A percentile compares a stretch with the other conserved stretches of the same genome.
Conservation (phyloP, 1,140 invertebrate species). For the Drosophila yakuba region DNA sequence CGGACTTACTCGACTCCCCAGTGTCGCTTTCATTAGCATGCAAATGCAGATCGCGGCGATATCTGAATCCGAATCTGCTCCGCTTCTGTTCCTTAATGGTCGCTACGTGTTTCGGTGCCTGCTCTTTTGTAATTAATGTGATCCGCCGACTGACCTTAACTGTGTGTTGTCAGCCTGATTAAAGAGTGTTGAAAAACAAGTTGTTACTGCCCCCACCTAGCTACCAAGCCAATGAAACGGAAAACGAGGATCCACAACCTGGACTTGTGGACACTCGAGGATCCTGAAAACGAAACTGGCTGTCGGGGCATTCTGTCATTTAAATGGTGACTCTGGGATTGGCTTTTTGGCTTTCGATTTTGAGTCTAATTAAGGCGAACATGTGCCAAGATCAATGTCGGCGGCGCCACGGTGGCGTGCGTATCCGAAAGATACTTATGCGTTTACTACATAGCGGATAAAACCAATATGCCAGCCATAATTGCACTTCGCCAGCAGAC, state of each 20-base stretch:
- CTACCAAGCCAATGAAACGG: conserved; percentile 57
- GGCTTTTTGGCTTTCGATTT: conserved; percentile 53
- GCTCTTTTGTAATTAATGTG: conserved; percentile 76
- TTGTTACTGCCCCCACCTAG: conserved; percentile 47
- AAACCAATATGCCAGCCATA: conserved; percentile 45
- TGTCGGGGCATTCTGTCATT: conserved; percentile 64
- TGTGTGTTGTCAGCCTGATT: conserved; percentile 75
- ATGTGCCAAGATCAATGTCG: conserved; percentile 81
- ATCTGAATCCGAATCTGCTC: conserved; percentile 38
- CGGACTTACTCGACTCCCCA: conserved; percentile 27
- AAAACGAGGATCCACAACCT: conserved; percentile 15
- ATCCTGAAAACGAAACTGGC: conserved; percentile 50
- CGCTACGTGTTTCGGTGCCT: conserved; percentile 65
- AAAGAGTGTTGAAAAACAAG: conserved; percentile 79
- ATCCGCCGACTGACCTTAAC: conserved; percentile 72
- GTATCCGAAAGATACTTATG: conserved; percentile 65
- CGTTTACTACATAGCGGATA: conserved; percentile 23
- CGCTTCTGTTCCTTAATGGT: conserved; percentile 65
- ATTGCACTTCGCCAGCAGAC: conserved; percentile 62
- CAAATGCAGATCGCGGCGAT: conserved; percentile 47
- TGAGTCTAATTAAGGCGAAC: conserved; percentile 78
- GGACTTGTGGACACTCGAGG: not conserved
- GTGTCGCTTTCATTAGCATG: conserved; percentile 78
- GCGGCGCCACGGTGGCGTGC: conserved; percentile 55
- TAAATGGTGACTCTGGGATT: conserved; percentile 57